A percentile compares a stretch with the other conserved stretches of the same genome.
Evolutionary conservation across 2,113 vertebrate genomes (phyloP).

Genomic region (Aepyceros melampus): DNA sequence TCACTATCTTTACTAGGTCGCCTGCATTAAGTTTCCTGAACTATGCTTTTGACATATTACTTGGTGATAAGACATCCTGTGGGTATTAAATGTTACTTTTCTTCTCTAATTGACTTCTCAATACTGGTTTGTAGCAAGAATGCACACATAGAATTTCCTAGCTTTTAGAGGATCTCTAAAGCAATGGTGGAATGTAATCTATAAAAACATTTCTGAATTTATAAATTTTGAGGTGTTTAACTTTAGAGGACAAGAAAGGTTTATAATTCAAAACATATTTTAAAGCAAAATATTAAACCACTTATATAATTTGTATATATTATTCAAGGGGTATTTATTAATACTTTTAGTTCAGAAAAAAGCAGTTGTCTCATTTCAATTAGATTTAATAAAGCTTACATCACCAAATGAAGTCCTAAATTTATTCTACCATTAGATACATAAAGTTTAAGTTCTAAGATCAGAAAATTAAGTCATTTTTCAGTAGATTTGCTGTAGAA

Average conservation of each 20-base stretch:
- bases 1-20: neutral
- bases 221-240: neutral
- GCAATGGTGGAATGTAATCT: neutral
- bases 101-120: neutral
- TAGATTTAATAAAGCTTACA: neutral
- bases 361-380: neutral
- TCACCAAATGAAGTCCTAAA: neutral
- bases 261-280: neutral
- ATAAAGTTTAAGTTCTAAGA: neutral
- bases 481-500: neutral
- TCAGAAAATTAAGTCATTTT: neutral
- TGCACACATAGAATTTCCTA: neutral
- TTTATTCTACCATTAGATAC: neutral
- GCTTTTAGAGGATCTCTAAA: neutral
- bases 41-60: neutral
- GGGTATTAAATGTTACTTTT: neutral
- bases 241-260: neutral
- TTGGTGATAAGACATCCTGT: neutral
- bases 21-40: neutral
- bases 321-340: neutral
- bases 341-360: neutral
- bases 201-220: neutral
- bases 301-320: neutral
- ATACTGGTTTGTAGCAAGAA: neutral
- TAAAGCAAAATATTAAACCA: conserved; percentile 11